Percentiles rank a stretch among this genome's conserved stretches.
Evolutionary conservation across 1,140 invertebrate genomes (phyloP).

Genomic region (Aphaenogaster rudis): DNA sequence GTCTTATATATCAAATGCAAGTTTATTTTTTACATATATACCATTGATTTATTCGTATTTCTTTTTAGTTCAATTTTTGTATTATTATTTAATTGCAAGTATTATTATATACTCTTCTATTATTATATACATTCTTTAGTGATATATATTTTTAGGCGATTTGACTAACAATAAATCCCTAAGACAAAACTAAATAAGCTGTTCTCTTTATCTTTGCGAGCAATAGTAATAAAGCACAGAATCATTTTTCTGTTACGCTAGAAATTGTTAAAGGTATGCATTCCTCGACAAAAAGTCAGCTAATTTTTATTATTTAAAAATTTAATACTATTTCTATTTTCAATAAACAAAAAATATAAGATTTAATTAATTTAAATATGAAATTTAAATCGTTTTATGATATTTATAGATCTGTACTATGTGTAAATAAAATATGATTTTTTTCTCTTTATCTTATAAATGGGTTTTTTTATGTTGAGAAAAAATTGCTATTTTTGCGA

Average conservation of each 20-base stretch:
- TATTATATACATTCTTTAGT: background rate
- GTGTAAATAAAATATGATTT: background rate
- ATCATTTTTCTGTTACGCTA: background rate
- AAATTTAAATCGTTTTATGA: background rate
- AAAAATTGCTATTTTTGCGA: conserved; percentile 1
- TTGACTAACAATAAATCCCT: background rate
- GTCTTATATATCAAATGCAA: background rate
- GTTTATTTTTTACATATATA: conserved; percentile 11
- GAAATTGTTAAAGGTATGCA: background rate
- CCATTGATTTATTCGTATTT: background rate
- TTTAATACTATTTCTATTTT: conserved; percentile 2
- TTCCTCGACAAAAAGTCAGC: background rate
- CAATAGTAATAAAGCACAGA: background rate
- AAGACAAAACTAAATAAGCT: background rate
- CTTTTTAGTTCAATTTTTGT: background rate
- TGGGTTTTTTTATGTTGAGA: background rate
- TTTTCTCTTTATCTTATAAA: background rate
- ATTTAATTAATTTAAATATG: conserved; percentile 6
- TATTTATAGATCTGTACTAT: background rate
- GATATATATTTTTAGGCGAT: background rate
- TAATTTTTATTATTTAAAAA: background rate
- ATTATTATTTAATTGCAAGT: background rate
- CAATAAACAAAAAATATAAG: background rate
- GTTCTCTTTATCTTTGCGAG: background rate
- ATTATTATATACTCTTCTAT: background rate